Evolutionary conservation across 2,888 invertebrate genomes (phyloP).

Genomic region (Drosophila meridiana): DNA sequence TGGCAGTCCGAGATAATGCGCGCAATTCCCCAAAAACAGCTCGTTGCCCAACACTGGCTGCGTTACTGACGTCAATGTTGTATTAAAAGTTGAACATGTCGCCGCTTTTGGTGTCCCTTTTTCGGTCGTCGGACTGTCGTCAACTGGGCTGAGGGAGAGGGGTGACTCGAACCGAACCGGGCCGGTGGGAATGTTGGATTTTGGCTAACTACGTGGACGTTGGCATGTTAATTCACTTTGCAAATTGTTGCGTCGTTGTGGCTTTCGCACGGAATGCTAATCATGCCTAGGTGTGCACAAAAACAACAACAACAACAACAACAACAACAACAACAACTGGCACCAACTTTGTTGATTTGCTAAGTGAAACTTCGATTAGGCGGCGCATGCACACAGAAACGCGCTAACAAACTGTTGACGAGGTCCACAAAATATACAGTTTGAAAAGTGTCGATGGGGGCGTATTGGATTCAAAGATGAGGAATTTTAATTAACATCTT

Average conservation of each 20-base stretch:
- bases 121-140: background rate
- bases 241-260: conserved; percentile 70
- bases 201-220: conserved; percentile 43
- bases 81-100: conserved; percentile 79
- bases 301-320: conserved; percentile 31
- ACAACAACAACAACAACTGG: conserved; percentile 20
- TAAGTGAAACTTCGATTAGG: conserved; percentile 78
- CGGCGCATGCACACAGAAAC: conserved; percentile 41
- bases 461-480: background rate
- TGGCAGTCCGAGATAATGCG: conserved; percentile 67
- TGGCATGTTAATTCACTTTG: conserved; percentile 78
- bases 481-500: background rate
- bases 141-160: background rate
- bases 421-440: conserved; percentile 19
- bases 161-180: background rate
- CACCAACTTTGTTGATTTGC: conserved; percentile 76
- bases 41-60: conserved; percentile 26
- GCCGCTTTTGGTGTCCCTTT: conserved; percentile 48
- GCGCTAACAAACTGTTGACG: conserved; percentile 51
- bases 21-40: conserved; percentile 31
- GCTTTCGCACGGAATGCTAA: conserved; percentile 64
- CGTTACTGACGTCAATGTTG: conserved; percentile 72
- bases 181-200: conserved; percentile 12
- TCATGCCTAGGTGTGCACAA: conserved; percentile 64
- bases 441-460: background rate